These are phyloP conservation scores for Scatophagus argus DNA, from an alignment of 2,113 vertebrate genomes.

Conservation along the genomic window DNA sequence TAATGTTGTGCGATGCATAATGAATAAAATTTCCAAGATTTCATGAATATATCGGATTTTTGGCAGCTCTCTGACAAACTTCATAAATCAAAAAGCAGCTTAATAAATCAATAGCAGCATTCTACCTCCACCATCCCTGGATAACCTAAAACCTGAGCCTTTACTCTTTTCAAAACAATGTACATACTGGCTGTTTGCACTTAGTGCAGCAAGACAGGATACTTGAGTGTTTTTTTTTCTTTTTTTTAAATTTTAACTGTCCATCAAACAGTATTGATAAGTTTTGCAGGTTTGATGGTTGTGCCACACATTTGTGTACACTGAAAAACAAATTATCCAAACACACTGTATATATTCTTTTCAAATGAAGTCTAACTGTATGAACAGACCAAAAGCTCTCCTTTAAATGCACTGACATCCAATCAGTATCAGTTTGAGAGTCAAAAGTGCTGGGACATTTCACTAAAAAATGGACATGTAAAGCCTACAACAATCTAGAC, in stretches of 20 bases:
- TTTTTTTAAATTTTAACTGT: constrained; percentile 53
- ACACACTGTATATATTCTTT: constrained; percentile 38
- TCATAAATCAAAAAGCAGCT: constrained; percentile 52
- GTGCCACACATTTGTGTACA: constrained; percentile 52
- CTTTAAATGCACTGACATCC: not conserved
- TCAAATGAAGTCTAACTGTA: constrained; percentile 19
- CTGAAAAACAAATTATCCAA: constrained; percentile 50
- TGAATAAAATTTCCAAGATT: constrained; percentile 59
- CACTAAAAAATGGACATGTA: not conserved
- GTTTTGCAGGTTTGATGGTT: constrained; percentile 63
- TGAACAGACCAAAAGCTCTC: constrained; percentile 4
- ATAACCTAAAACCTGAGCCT: not conserved
- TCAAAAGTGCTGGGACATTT: constrained; percentile 17
- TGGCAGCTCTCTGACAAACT: constrained; percentile 58
- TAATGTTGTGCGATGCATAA: constrained; percentile 62
- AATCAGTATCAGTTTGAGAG: not conserved
- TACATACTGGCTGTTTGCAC: constrained; percentile 4
- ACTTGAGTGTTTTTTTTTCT: constrained; percentile 20
- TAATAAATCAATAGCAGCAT: constrained; percentile 26
- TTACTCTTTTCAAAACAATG: not conserved
- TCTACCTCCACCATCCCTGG: not conserved
- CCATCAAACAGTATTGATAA: constrained; percentile 69
- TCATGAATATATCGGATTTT: constrained; percentile 36
- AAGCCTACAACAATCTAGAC: not conserved
- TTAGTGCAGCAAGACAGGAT: constrained; percentile 18